These are phyloP conservation scores for Venturia canescens DNA, from an alignment of 1,140 invertebrate species.

Conservation along the genomic window DNA sequence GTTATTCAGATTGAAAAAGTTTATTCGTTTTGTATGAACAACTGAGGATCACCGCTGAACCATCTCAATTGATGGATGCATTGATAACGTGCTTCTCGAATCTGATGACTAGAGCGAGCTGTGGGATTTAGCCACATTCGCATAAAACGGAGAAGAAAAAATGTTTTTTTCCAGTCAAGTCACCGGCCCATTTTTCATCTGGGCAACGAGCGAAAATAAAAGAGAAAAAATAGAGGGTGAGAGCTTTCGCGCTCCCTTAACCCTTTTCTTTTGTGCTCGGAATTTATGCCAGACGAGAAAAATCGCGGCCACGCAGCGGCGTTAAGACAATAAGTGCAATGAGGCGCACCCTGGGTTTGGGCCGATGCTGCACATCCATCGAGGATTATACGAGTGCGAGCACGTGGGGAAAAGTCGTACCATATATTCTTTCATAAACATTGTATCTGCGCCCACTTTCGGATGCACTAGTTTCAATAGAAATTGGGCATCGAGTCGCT, in stretches of 20 bases:
- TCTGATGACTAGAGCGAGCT: too few relatives aligned
- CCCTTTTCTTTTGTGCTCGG: slow-evolving; percentile 26
- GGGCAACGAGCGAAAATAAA: background rate
- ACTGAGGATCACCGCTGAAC: too few relatives aligned
- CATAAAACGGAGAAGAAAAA: background rate
- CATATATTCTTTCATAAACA: background rate
- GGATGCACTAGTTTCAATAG: too few relatives aligned
- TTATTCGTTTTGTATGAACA: too few relatives aligned
- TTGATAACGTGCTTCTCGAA: too few relatives aligned
- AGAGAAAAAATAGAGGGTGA: slow-evolving; percentile 8
- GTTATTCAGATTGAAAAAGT: too few relatives aligned
- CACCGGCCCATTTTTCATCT: slow-evolving; percentile 15
- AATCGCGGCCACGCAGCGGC: slow-evolving; percentile 34
- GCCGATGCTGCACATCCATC: slow-evolving; percentile 37
- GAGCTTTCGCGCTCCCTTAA: slow-evolving; percentile 28
- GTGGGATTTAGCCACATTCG: too few relatives aligned
- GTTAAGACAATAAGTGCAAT: slow-evolving; percentile 58
- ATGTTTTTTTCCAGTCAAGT: background rate
- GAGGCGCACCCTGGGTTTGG: slow-evolving; percentile 45
- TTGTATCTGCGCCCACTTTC: background rate
- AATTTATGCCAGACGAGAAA: slow-evolving; percentile 46
- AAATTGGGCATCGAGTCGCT: too few relatives aligned
- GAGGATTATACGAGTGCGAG: background rate
- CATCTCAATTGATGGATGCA: too few relatives aligned
- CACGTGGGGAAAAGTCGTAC: background rate